Evolutionary conservation across 2,888 invertebrate species (phyloP).

Genomic region (Trissolcus japonicus): DNA sequence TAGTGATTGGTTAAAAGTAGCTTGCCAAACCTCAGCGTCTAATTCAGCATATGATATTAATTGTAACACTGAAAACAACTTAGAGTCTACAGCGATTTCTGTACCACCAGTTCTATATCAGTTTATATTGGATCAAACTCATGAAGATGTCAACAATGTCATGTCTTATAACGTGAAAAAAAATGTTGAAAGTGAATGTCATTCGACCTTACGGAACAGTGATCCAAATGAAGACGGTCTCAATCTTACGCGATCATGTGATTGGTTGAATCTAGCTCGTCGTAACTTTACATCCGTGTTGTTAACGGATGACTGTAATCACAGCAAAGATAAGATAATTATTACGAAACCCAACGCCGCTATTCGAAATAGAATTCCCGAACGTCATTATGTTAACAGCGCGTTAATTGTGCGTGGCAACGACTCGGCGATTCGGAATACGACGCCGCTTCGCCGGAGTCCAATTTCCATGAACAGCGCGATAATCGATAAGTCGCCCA

Average conservation of each 20-base stretch:
- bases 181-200: too few relatives aligned
- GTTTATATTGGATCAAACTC: too few relatives aligned
- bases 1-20: constrained; percentile 73
- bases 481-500: constrained; percentile 67
- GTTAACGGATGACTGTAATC: constrained; percentile 4
- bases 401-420: constrained; percentile 54
- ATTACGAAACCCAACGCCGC: constrained; percentile 12
- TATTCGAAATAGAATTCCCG: constrained; percentile 10
- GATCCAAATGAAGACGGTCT: constrained; percentile 62
- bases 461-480: constrained; percentile 69
- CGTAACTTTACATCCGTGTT: constrained; percentile 30
- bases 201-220: neutral
- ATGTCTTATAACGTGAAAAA: too few relatives aligned
- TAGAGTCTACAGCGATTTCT: too few relatives aligned
- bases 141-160: too few relatives aligned
- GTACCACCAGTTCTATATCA: too few relatives aligned
- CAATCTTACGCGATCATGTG: constrained; percentile 69
- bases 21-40: constrained; percentile 58
- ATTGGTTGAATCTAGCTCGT: constrained; percentile 73
- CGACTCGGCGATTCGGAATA: constrained; percentile 55
- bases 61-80: too few relatives aligned
- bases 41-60: neutral
- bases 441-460: constrained; percentile 64
- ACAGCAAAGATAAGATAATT: constrained; percentile 35
- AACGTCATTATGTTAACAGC: constrained; percentile 54